These are phyloP conservation scores for Tipula unca DNA, from an alignment of 2,888 invertebrate species.

Conservation along the genomic window DNA sequence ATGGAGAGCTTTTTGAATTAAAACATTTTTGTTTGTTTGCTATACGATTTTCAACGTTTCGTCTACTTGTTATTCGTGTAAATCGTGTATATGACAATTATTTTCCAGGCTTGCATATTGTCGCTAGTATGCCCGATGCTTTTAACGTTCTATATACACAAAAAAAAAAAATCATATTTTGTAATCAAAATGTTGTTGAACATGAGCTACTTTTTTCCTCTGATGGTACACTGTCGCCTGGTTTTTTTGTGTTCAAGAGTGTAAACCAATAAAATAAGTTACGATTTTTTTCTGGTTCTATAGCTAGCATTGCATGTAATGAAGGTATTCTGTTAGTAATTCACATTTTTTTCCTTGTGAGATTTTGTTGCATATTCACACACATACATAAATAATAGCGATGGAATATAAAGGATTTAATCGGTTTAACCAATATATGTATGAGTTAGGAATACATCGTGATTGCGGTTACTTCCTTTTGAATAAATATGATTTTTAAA, in stretches of 20 bases:
- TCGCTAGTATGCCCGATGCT: background rate
- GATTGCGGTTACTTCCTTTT: too few relatives aligned
- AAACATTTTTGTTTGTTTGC: background rate
- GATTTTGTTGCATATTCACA: too few relatives aligned
- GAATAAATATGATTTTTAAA: too few relatives aligned
- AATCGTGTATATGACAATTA: background rate
- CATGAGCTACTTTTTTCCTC: background rate
- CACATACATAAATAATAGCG: background rate
- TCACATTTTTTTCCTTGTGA: too few relatives aligned
- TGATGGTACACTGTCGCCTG: background rate
- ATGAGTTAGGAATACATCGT: too few relatives aligned
- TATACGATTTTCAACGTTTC: background rate
- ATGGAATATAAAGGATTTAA: background rate
- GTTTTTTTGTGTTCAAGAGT: background rate
- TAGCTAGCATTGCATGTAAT: background rate
- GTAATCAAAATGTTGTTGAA: background rate
- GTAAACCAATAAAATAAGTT: background rate
- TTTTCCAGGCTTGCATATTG: background rate
- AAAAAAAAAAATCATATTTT: background rate
- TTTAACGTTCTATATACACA: background rate
- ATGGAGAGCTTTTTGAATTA: background rate
- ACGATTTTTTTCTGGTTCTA: background rate
- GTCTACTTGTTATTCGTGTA: background rate
- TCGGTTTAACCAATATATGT: background rate
- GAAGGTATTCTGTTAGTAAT: background rate